Evolutionary conservation across 2,797 vertebrate genomes (phyloP).

Genomic region (Centropyge bicolor): DNA sequence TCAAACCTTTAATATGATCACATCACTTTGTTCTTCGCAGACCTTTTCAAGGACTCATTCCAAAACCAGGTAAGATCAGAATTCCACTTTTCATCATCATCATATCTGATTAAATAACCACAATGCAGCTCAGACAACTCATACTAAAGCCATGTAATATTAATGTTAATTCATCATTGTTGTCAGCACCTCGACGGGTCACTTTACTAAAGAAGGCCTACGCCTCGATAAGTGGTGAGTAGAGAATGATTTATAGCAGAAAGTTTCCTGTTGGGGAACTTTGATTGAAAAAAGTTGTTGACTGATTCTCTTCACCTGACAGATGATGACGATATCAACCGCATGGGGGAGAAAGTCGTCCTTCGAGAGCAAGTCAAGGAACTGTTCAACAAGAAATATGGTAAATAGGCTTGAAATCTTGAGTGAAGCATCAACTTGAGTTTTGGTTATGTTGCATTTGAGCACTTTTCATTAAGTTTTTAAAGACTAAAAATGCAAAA

Average conservation of each 20-base stretch:
- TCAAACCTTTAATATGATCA: not conserved
- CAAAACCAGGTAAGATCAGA: slow-evolving; percentile 91
- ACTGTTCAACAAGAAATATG: slow-evolving; percentile 98
- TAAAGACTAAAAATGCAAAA: too few species aligned
- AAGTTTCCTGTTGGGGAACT: accelerated
- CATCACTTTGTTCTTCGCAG: slow-evolving; percentile 84
- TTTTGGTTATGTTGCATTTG: not conserved
- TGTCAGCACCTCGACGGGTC: slow-evolving; percentile 89
- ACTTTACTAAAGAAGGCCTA: slow-evolving; percentile 92
- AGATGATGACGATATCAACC: slow-evolving; percentile 96
- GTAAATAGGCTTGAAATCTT: slow-evolving; percentile 72
- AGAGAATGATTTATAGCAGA: not conserved
- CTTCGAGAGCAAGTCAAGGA: slow-evolving; percentile 98
- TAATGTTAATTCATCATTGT: not conserved
- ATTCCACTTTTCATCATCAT: accelerated
- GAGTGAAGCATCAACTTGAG: not conserved
- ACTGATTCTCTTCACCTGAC: slow-evolving; percentile 25
- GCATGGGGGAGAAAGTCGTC: slow-evolving; percentile 97
- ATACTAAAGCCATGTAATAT: not conserved
- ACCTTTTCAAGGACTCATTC: slow-evolving; percentile 99
- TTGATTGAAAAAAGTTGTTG: not conserved
- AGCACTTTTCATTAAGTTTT: not conserved
- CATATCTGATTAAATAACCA: not conserved
- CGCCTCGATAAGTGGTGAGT: slow-evolving; percentile 89
- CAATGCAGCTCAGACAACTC: accelerated